Conservation (phyloP, 2,113 vertebrate genomes). For the Machaerirhynchus nigripectus region DNA sequence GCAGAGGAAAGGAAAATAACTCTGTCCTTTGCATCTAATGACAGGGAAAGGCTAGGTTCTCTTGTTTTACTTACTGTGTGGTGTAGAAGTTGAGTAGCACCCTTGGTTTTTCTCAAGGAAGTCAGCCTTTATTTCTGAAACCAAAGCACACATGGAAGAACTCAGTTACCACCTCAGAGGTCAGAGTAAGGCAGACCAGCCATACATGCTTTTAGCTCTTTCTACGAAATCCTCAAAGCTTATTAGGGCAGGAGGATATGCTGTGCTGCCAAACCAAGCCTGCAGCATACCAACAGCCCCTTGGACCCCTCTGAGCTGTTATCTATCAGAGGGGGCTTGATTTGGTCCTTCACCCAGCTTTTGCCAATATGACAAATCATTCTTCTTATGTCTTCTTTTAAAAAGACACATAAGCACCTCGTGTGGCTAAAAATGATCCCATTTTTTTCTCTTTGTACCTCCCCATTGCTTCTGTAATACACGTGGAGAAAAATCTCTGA, state of each 20-base stretch:
- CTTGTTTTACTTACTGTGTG: neutral
- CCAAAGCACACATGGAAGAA: neutral
- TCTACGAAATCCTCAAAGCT: neutral
- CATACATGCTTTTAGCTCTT: neutral
- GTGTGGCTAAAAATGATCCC: neutral
- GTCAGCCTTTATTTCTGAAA: constrained; percentile 33
- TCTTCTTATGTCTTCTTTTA: neutral
- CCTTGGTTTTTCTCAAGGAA: constrained; percentile 1
- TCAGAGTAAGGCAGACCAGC: neutral
- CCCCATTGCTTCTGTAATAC: neutral
- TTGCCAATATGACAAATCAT: neutral
- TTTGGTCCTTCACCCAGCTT: neutral
- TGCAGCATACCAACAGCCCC: fast-evolving
- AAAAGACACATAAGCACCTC: neutral
- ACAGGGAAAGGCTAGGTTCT: neutral
- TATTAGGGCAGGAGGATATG: neutral
- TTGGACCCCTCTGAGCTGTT: neutral
- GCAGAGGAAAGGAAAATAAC: neutral
- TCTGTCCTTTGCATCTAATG: neutral
- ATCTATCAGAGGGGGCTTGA: neutral
- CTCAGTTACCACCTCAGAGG: neutral
- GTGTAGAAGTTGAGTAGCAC: neutral
- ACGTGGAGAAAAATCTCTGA: neutral
- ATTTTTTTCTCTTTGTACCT: neutral
- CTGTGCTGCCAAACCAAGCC: neutral